Percentiles rank a stretch among this genome's conserved stretches.
Conservation (phyloP, 2,113 vertebrate species). For the Psammodynastes pulverulentus region DNA sequence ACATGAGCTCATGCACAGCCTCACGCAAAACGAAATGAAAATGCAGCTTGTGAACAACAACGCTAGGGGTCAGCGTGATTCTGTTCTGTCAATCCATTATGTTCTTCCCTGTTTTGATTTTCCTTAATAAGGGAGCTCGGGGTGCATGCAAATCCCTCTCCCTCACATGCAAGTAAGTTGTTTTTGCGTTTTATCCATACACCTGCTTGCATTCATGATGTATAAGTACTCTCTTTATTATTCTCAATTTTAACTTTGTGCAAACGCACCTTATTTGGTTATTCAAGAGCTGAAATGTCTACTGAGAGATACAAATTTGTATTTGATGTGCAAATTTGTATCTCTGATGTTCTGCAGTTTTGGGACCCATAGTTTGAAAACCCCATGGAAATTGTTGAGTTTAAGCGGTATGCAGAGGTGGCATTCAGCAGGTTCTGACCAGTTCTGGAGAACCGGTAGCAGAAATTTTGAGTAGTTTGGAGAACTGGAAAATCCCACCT, state of each 20-base stretch:
- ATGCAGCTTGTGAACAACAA: background rate
- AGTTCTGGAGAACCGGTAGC: too few species aligned
- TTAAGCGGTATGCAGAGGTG: background rate
- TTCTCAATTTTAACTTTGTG: background rate
- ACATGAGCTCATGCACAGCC: background rate
- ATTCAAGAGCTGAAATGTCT: background rate
- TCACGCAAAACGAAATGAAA: background rate
- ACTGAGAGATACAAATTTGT: background rate
- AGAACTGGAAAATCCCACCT: too few species aligned
- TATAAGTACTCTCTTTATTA: background rate
- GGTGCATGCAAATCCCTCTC: background rate
- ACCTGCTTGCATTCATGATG: background rate
- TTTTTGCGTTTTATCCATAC: background rate
- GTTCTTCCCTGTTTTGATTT: background rate
- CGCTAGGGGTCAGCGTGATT: background rate
- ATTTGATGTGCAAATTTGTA: background rate
- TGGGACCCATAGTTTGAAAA: background rate
- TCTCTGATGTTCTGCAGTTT: background rate
- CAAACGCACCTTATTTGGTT: background rate
- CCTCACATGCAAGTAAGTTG: background rate
- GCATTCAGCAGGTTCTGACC: too few species aligned
- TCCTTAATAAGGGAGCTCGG: background rate
- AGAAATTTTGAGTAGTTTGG: too few species aligned
- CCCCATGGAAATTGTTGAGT: background rate
- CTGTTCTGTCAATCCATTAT: background rate